Percentiles rank a stretch among this genome's conserved stretches.
Evolutionary conservation across 2,888 invertebrate species (phyloP).

Genomic region (Chaetoderma sp.): DNA sequence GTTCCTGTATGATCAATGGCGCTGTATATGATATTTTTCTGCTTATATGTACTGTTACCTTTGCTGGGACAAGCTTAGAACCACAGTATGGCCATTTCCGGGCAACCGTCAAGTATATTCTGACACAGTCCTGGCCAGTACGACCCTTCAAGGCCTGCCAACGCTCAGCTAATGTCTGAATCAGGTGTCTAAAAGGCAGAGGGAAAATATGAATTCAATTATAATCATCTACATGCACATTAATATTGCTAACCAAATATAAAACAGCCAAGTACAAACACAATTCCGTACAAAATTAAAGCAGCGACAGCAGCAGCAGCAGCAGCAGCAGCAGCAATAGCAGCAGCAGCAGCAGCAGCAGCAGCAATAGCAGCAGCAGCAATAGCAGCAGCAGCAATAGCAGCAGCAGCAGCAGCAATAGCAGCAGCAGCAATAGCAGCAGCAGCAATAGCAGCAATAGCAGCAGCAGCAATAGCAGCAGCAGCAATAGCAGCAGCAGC

Average conservation of each 20-base stretch:
- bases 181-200: conserved; percentile 76
- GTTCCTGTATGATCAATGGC: neutral
- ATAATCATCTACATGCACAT: no score
- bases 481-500: no score
- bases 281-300: neutral
- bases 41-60: conserved; percentile 76
- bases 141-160: conserved; percentile 91
- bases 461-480: no score
- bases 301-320: neutral
- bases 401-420: no score
- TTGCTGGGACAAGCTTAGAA: conserved; percentile 89
- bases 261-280: neutral
- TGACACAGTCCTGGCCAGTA: conserved; percentile 88
- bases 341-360: neutral
- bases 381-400: no score
- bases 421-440: no score
- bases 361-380: neutral
- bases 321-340: neutral
- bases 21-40: neutral
- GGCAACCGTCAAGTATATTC: conserved; percentile 94
- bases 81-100: conserved; percentile 97
- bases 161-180: conserved; percentile 83
- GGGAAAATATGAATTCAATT: neutral
- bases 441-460: no score
- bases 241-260: neutral